Conservation (phyloP, 2,888 invertebrate species). For the Sphecodes monilicornis region DNA sequence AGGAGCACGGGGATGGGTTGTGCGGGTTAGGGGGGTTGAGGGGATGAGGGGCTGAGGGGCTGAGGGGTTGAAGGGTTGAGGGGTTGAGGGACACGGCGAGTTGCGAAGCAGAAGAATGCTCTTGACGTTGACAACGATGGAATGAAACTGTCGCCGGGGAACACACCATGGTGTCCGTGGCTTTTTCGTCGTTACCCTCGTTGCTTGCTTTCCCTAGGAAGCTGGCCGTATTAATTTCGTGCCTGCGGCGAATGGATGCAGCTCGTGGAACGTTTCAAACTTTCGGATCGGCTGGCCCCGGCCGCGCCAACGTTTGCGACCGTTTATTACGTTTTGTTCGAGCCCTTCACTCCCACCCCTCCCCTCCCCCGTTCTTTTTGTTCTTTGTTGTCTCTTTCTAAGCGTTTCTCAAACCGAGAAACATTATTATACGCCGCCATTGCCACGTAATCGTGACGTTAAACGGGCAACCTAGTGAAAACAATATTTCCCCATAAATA, state of each 20-base stretch:
- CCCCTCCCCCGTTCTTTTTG: too few relatives aligned
- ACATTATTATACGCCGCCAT: neutral
- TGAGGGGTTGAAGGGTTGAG: neutral
- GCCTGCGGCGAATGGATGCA: slow-evolving; percentile 44
- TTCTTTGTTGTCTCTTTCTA: neutral
- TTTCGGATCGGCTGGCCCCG: slow-evolving; percentile 35
- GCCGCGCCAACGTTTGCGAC: slow-evolving; percentile 19
- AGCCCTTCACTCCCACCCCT: neutral
- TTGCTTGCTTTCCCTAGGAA: slow-evolving; percentile 33
- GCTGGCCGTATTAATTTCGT: slow-evolving; percentile 62
- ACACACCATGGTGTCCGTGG: slow-evolving; percentile 45
- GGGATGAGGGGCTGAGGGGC: slow-evolving; percentile 29
- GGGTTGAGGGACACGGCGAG: slow-evolving; percentile 55
- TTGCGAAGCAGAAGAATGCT: slow-evolving; percentile 76
- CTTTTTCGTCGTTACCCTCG: slow-evolving; percentile 54
- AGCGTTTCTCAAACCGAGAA: neutral
- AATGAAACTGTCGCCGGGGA: slow-evolving; percentile 71
- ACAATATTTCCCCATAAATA: slow-evolving; percentile 15
- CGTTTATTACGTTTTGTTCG: slow-evolving; percentile 20
- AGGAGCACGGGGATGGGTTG: slow-evolving; percentile 61
- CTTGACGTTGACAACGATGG: slow-evolving; percentile 74
- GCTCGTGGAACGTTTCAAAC: slow-evolving; percentile 22
- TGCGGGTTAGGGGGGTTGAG: neutral
- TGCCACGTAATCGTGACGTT: slow-evolving; percentile 5
- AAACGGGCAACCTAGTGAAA: neutral